Evolutionary conservation across 2,797 vertebrate genomes (phyloP).

Genomic region (Selene dorsalis): DNA sequence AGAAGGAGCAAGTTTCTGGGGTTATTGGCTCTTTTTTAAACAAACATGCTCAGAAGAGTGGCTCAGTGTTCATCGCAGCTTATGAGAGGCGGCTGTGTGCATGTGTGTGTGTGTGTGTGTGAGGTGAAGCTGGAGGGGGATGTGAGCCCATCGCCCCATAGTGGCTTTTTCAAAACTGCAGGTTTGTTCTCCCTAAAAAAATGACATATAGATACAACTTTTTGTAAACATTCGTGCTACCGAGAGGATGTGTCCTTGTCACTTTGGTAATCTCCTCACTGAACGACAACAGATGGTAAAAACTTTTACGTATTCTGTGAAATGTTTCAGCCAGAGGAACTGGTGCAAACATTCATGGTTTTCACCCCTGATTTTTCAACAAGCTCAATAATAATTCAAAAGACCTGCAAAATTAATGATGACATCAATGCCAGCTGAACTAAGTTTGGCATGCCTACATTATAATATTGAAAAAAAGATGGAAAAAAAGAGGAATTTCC

Average conservation of each 20-base stretch:
- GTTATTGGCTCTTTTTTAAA: constrained; percentile 80
- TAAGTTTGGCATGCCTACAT: neutral
- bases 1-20: constrained; percentile 72
- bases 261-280: neutral
- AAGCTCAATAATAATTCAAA: neutral
- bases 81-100: constrained; percentile 74
- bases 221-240: neutral
- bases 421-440: neutral
- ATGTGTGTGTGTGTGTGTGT: constrained; percentile 39
- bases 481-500: neutral
- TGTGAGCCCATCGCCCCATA: constrained; percentile 62
- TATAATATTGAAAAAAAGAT: too few relatives aligned
- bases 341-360: neutral
- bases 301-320: neutral
- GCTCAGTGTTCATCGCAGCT: constrained; percentile 79
- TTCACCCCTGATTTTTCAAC: neutral
- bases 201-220: neutral
- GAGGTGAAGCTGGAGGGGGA: constrained; percentile 58
- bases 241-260: neutral
- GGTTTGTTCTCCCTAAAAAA: constrained; percentile 46
- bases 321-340: neutral
- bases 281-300: neutral
- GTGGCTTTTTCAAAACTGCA: constrained; percentile 58
- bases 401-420: neutral
- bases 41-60: constrained; percentile 81